These are phyloP conservation scores for Papilio glaucus DNA, from an alignment of 1,140 invertebrate genomes.

Conservation along the genomic window DNA sequence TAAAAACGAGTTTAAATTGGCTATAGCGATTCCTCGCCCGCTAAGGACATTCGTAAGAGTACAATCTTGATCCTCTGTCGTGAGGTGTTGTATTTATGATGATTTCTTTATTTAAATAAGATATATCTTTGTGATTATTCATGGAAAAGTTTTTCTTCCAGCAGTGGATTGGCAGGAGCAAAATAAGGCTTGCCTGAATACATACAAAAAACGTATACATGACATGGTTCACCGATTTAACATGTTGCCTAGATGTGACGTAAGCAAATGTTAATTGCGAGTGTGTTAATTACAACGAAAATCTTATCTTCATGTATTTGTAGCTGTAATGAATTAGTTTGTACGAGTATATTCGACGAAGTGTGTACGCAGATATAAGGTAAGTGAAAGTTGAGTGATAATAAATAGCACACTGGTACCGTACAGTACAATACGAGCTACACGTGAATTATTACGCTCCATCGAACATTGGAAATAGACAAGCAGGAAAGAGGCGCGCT, in stretches of 20 bases:
- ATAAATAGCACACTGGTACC: constrained; percentile 54
- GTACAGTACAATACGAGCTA: constrained; percentile 62
- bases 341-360: neutral
- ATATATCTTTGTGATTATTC: too few species aligned
- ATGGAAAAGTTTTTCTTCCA: too few species aligned
- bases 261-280: neutral
- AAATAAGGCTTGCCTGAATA: too few species aligned
- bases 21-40: too few species aligned
- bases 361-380: constrained; percentile 1
- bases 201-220: too few species aligned
- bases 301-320: neutral
- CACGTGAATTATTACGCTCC: constrained; percentile 74
- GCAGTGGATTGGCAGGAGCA: too few species aligned
- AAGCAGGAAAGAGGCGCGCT: constrained; percentile 72
- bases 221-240: neutral
- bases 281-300: neutral
- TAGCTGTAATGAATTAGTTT: neutral
- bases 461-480: constrained; percentile 75
- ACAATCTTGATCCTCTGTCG: too few species aligned
- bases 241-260: neutral
- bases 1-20: too few species aligned
- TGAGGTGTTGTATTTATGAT: too few species aligned
- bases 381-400: constrained; percentile 39
- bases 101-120: too few species aligned
- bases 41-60: too few species aligned